phyloP scores from a whole-genome alignment of 2,113 vertebrate genomes.

The Datnioides undecimradiatus region DNA sequence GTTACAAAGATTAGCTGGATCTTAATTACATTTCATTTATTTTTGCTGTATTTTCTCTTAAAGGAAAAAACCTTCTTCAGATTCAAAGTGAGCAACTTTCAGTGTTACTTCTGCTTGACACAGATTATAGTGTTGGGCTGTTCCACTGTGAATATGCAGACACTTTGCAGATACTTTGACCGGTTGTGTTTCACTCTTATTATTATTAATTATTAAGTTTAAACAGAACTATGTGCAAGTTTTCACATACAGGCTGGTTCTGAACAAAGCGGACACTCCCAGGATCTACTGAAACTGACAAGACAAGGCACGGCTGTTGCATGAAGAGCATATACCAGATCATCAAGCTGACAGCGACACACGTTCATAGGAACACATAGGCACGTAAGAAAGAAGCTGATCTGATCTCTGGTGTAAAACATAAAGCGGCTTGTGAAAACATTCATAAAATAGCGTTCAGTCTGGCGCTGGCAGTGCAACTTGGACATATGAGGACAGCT shows the following conservation, averaged over 20 bases:
- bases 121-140: no score
- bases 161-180: background rate
- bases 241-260: background rate
- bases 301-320: background rate
- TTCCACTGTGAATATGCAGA: background rate
- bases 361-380: background rate
- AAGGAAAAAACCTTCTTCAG: no score
- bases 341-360: constrained; percentile 2
- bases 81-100: no score
- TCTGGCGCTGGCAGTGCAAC: background rate
- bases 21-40: constrained; percentile 1
- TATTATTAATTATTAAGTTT: background rate
- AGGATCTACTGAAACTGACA: constrained; percentile 11
- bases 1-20: background rate
- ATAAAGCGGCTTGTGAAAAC: background rate
- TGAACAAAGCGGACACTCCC: background rate
- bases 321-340: background rate
- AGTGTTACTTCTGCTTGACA: no score
- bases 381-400: background rate
- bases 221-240: background rate
- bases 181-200: background rate
- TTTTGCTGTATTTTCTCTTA: no score
- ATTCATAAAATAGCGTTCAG: background rate
- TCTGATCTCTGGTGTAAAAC: constrained; percentile 6
- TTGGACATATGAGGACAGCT: background rate